These are phyloP conservation scores for Meloidogyne exigua DNA, from an alignment of 1,140 invertebrate species.

Conservation along the genomic window DNA sequence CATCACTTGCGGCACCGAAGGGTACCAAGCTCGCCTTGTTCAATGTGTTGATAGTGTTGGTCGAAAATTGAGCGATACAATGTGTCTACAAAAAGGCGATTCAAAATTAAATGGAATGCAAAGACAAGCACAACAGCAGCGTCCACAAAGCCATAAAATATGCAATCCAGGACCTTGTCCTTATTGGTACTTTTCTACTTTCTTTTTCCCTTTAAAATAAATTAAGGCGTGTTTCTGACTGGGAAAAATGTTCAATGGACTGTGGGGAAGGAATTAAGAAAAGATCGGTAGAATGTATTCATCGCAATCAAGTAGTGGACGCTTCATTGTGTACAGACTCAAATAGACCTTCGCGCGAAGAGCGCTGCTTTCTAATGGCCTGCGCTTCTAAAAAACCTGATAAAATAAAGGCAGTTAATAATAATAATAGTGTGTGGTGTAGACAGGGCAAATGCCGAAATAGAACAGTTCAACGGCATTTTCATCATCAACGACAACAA, in stretches of 20 bases:
- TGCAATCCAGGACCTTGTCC: conserved; percentile 59
- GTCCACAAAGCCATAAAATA: conserved; percentile 49
- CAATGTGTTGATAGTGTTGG: conserved; percentile 53
- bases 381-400: conserved; percentile 28
- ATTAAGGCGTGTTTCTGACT: conserved; percentile 2
- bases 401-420: not conserved
- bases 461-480: not conserved
- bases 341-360: conserved; percentile 19
- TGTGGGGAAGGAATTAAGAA: conserved; percentile 53
- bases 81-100: conserved; percentile 4
- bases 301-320: conserved; percentile 54
- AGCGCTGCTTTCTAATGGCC: conserved; percentile 43
- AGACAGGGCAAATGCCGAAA: not conserved
- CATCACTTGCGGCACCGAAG: conserved; percentile 50
- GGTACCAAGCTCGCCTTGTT: conserved; percentile 53
- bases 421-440: not conserved
- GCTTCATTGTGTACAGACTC: conserved; percentile 39
- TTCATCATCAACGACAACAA: too few species aligned
- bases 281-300: conserved; percentile 55
- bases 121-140: conserved; percentile 17
- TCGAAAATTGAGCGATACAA: conserved; percentile 29
- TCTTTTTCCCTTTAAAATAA: not conserved
- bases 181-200: conserved; percentile 44
- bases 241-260: conserved; percentile 50
- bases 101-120: not conserved